A percentile compares a stretch with the other conserved stretches of the same genome.
These are phyloP conservation scores for Ophiodon elongatus DNA, from an alignment of 2,113 vertebrate genomes.

Conservation along the genomic window DNA sequence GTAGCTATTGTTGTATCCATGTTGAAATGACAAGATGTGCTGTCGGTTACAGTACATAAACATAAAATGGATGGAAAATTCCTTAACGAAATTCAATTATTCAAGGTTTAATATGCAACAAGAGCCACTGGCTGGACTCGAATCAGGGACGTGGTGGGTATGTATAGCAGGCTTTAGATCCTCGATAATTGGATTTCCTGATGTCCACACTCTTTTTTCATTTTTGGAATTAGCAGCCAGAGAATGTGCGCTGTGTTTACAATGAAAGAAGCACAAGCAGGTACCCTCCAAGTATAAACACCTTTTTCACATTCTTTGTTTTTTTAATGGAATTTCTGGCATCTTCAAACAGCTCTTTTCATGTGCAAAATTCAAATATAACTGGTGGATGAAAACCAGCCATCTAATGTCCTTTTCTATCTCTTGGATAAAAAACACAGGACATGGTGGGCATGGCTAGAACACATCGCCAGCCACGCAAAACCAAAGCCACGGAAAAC, in stretches of 20 bases:
- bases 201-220: neutral
- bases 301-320: neutral
- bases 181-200: neutral
- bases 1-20: neutral
- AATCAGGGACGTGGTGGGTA: neutral
- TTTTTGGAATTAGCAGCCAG: neutral
- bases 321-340: neutral
- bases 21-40: neutral
- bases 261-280: constrained; percentile 1
- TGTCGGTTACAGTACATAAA: neutral
- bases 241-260: neutral
- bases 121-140: neutral
- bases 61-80: neutral
- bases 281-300: neutral
- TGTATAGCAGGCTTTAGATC: neutral
- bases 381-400: neutral
- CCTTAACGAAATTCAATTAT: neutral
- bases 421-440: neutral
- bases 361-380: neutral
- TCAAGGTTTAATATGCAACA: neutral
- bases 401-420: neutral
- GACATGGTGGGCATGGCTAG: neutral
- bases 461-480: no score
- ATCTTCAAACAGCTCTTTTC: neutral
- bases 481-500: neutral